Percentiles rank a stretch among this genome's conserved stretches.
Evolutionary conservation across 2,888 invertebrate species (phyloP).

Genomic region (Orthosia gracilis): DNA sequence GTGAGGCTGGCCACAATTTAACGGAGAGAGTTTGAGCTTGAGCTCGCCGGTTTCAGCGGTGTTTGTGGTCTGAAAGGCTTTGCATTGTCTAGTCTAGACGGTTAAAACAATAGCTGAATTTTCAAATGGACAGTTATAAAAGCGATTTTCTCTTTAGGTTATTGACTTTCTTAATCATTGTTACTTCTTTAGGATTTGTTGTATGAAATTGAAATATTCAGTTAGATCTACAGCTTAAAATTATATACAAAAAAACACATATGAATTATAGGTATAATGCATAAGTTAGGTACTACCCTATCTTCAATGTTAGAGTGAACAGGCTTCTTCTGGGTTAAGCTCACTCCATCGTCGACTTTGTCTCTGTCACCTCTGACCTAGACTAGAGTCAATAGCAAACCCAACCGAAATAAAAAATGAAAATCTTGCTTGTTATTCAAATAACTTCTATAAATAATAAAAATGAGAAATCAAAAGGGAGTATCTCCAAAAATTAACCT

Average conservation of each 20-base stretch:
- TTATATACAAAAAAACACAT: not conserved
- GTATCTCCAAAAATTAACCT: not conserved
- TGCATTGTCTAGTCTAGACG: not conserved
- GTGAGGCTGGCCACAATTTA: slow-evolving; percentile 13
- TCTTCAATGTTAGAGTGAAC: no score
- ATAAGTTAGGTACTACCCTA: not conserved
- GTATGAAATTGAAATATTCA: not conserved
- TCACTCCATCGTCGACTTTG: no score
- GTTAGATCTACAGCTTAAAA: not conserved
- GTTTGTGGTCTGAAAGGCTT: slow-evolving; percentile 6
- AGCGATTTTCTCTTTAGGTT: not conserved
- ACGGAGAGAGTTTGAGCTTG: not conserved
- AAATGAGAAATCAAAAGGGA: no score
- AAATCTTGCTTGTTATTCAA: not conserved
- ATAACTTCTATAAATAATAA: no score
- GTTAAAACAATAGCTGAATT: not conserved
- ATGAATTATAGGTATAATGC: not conserved
- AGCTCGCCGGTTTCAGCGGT: not conserved
- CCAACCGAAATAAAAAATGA: no score
- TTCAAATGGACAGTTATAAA: not conserved
- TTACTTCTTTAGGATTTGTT: not conserved
- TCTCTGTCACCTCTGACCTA: no score
- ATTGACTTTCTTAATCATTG: no score
- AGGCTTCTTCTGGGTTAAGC: no score
- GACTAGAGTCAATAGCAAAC: no score